These are phyloP conservation scores for Helicoverpa zea DNA, from an alignment of 1,140 invertebrate genomes.

Conservation along the genomic window DNA sequence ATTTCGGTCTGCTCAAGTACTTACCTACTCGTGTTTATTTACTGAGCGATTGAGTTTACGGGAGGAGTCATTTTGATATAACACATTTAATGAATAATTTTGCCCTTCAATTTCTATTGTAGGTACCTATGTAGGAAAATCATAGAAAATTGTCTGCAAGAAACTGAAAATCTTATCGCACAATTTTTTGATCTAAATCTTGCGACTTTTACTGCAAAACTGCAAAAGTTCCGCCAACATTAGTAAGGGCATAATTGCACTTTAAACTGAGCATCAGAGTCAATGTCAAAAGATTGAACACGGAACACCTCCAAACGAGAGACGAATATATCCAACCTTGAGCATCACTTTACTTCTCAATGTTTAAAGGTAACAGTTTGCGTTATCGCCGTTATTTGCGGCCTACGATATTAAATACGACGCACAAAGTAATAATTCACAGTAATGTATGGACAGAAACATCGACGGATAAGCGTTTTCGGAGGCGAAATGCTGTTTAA, in stretches of 20 bases:
- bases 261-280: conserved; percentile 46
- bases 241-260: conserved; percentile 56
- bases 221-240: background rate
- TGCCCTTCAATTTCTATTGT: no score
- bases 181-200: no score
- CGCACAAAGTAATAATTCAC: conserved; percentile 55
- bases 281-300: conserved; percentile 73
- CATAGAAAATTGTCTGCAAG: no score
- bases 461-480: conserved; percentile 27
- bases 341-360: conserved; percentile 61
- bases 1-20: conserved; percentile 17
- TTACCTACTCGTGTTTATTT: conserved; percentile 9
- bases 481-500: conserved; percentile 31
- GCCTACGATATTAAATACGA: conserved; percentile 61
- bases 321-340: conserved; percentile 79
- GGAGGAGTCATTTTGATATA: background rate
- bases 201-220: background rate
- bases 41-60: conserved; percentile 13
- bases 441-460: conserved; percentile 49
- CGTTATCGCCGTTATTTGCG: conserved; percentile 66
- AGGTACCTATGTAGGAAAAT: no score
- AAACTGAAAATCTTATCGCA: no score
- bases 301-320: conserved; percentile 67
- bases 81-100: background rate
- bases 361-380: conserved; percentile 61